Percentiles rank a stretch among this genome's conserved stretches.
phyloP scores from a whole-genome alignment of 2,113 vertebrate genomes.

The Triplophysa dalaica region DNA sequence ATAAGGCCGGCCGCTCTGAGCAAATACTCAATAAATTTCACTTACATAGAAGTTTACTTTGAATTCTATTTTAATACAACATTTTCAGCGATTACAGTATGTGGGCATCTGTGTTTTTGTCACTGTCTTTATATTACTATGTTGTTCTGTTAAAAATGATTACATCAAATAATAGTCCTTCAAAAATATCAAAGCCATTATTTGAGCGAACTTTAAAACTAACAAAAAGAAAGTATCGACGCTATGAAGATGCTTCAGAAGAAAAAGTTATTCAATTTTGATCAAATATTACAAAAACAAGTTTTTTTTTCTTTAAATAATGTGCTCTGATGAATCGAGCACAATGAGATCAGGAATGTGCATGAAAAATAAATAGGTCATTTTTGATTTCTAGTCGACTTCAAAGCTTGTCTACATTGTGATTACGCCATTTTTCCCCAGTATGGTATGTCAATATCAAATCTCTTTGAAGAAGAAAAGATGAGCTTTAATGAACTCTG shows the following conservation, averaged over 20 bases:
- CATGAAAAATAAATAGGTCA: neutral
- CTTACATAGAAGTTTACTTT: constrained; percentile 30
- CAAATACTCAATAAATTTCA: neutral
- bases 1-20: neutral
- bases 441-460: neutral
- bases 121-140: neutral
- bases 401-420: neutral
- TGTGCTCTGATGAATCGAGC: neutral
- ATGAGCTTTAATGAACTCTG: neutral
- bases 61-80: no score
- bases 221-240: no score
- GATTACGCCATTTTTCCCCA: neutral
- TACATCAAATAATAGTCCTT: no score
- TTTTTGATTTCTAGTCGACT: neutral
- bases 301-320: neutral
- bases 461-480: neutral
- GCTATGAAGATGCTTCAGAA: no score
- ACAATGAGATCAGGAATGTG: neutral
- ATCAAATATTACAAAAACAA: neutral
- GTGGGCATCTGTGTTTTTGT: no score
- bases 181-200: no score
- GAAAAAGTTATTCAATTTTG: no score
- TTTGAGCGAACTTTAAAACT: no score
- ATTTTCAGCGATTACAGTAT: no score
- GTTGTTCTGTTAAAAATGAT: no score